Evolutionary conservation across 2,113 vertebrate species (phyloP).

Genomic region (Philantomba maxwellii): DNA sequence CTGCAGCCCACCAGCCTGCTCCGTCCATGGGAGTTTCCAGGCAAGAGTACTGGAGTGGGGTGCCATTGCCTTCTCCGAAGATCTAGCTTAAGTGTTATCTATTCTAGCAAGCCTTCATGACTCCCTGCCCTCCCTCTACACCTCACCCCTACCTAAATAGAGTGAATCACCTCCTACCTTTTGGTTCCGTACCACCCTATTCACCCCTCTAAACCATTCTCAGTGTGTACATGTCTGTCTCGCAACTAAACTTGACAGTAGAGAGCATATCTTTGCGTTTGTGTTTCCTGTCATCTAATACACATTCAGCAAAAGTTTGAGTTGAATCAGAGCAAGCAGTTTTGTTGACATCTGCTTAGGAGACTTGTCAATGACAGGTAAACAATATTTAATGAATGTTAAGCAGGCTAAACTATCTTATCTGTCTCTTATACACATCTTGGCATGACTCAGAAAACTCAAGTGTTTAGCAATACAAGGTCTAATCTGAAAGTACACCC

Average conservation of each 20-base stretch:
- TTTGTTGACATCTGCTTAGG: neutral
- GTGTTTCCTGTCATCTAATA: neutral
- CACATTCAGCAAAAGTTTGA: neutral
- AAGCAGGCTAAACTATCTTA: neutral
- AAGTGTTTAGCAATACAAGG: too few relatives aligned
- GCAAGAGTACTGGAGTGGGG: too few relatives aligned
- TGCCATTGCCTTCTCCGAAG: too few relatives aligned
- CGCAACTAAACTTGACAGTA: neutral
- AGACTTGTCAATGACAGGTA: neutral
- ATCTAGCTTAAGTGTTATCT: neutral
- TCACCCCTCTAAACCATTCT: neutral
- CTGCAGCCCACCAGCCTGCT: too few relatives aligned
- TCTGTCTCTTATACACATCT: too few relatives aligned
- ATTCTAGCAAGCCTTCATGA: neutral
- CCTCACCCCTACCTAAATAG: neutral
- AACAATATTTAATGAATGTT: neutral
- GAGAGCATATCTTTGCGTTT: neutral
- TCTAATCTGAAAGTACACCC: too few relatives aligned
- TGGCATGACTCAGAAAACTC: too few relatives aligned
- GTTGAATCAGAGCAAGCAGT: neutral
- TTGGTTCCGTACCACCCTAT: neutral
- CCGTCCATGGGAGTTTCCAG: too few relatives aligned
- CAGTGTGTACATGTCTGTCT: neutral
- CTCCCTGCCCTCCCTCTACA: neutral
- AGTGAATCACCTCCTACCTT: neutral